A percentile compares a stretch with the other conserved stretches of the same genome.
These are phyloP conservation scores for Meloidogyne floridensis DNA, from an alignment of 1,140 invertebrate genomes.

Conservation along the genomic window DNA sequence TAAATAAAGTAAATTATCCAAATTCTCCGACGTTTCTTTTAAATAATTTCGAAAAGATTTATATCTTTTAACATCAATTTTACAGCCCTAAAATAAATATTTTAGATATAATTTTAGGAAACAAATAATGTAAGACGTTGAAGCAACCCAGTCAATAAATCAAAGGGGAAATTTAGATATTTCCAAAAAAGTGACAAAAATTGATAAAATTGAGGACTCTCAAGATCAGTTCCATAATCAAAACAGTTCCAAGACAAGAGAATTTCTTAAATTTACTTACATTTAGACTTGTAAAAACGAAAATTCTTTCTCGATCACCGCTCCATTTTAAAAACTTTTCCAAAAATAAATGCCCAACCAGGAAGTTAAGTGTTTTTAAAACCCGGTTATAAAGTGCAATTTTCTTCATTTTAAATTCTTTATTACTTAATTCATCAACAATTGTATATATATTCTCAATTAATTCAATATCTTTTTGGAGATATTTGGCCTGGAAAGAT, in stretches of 20 bases:
- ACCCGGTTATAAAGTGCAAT: neutral
- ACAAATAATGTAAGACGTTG: too few species aligned
- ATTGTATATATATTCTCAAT: neutral
- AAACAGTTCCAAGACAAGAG: too few species aligned
- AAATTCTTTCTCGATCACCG: neutral
- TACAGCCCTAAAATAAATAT: neutral
- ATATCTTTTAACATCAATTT: conserved; percentile 6
- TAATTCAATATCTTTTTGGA: conserved; percentile 10
- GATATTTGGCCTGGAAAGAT: neutral
- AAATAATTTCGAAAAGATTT: neutral
- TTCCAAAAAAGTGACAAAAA: too few species aligned
- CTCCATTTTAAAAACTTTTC: conserved; percentile 3
- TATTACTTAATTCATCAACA: neutral
- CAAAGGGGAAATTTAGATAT: too few species aligned
- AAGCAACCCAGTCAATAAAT: too few species aligned
- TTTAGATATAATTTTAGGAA: too few species aligned
- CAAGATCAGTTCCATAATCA: too few species aligned
- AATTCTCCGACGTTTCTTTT: neutral
- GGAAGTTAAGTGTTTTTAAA: neutral
- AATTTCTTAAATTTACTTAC: neutral
- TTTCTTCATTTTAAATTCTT: neutral
- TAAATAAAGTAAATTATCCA: conserved; percentile 2
- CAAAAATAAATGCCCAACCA: conserved; percentile 2
- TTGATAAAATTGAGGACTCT: too few species aligned
- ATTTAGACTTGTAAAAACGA: neutral